phyloP scores from a whole-genome alignment of 2,888 invertebrate genomes.

The Coenonympha glycerion region DNA sequence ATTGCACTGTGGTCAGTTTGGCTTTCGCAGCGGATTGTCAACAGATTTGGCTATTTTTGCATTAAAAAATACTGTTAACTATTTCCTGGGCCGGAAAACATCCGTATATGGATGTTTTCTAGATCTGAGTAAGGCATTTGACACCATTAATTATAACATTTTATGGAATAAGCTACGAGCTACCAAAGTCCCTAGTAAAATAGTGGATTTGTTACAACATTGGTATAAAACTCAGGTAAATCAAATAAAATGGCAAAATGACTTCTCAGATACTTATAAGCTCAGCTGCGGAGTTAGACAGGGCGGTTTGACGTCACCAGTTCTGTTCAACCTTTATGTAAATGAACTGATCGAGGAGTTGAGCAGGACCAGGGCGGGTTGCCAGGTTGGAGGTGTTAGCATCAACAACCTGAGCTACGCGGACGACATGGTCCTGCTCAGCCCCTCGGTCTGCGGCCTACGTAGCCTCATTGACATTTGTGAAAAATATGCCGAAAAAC shows the following conservation, averaged over 20 bases:
- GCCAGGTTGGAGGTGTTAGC: too few relatives aligned
- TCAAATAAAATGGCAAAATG: not conserved
- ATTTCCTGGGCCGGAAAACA: not conserved
- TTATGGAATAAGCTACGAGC: slow-evolving; percentile 7
- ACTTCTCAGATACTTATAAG: not conserved
- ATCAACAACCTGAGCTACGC: too few relatives aligned
- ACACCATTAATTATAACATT: slow-evolving; percentile 2
- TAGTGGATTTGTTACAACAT: not conserved
- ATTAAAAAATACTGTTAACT: not conserved
- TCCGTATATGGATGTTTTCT: slow-evolving; percentile 6
- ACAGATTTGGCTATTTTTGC: not conserved
- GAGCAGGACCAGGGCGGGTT: too few relatives aligned
- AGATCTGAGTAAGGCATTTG: slow-evolving; percentile 8
- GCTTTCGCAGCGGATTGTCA: not conserved
- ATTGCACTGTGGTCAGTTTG: not conserved
- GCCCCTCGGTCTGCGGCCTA: not conserved
- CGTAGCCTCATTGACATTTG: not conserved
- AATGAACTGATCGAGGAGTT: not conserved
- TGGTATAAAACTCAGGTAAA: not conserved
- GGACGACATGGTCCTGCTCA: too few relatives aligned
- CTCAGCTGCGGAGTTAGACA: slow-evolving; percentile 9
- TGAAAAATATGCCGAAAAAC: not conserved
- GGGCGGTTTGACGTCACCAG: slow-evolving; percentile 5
- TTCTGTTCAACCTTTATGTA: not conserved
- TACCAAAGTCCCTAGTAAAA: not conserved